Evolutionary conservation across 1,140 invertebrate genomes (phyloP).

Genomic region (Ceratosolen solmsi): DNA sequence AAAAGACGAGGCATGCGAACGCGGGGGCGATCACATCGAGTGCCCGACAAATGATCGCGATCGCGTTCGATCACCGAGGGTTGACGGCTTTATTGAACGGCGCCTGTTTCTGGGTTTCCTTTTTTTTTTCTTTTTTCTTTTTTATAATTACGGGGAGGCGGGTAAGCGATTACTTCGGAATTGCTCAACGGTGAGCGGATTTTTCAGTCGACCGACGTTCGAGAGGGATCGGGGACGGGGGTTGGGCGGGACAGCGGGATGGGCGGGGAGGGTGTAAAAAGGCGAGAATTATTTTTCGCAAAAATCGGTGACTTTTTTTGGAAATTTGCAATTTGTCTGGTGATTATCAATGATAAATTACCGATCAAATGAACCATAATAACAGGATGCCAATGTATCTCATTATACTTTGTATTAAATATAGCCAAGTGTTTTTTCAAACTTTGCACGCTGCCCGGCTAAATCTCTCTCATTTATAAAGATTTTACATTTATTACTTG

Average conservation of each 20-base stretch:
- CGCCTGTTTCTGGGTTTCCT: background rate
- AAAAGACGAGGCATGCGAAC: background rate
- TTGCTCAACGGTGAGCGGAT: background rate
- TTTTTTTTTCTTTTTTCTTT: background rate
- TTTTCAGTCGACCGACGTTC: background rate
- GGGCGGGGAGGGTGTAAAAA: too few relatives aligned
- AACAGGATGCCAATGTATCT: background rate
- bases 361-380: background rate
- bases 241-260: too few relatives aligned
- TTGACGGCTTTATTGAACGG: constrained; percentile 50
- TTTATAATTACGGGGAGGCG: constrained; percentile 21
- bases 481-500: background rate
- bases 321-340: too few relatives aligned
- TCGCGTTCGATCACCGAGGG: constrained; percentile 24
- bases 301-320: background rate
- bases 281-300: background rate
- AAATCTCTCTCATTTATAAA: background rate
- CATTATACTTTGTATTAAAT: background rate
- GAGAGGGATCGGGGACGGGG: background rate
- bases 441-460: too few relatives aligned
- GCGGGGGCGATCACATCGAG: background rate
- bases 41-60: constrained; percentile 30
- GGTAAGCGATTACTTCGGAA: background rate
- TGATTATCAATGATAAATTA: background rate
- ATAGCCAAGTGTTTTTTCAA: background rate